Conservation (phyloP, 2,113 vertebrate genomes). For the Antigone vipio region DNA sequence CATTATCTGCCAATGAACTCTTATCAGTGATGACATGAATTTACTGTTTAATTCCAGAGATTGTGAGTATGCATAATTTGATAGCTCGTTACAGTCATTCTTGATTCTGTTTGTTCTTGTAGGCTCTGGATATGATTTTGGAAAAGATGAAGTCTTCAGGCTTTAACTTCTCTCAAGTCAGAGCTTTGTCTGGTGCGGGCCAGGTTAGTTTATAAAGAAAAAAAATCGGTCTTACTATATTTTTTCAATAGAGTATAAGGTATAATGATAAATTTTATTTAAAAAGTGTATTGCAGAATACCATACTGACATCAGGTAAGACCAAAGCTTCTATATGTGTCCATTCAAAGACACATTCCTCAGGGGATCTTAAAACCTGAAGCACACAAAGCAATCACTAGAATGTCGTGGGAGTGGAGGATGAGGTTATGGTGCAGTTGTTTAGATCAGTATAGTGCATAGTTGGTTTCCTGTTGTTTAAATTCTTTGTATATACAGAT, state of each 20-base stretch:
- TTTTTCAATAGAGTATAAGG: not conserved
- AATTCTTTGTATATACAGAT: not conserved
- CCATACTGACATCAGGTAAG: not conserved
- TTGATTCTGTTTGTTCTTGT: conserved; percentile 40
- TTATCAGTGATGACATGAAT: not conserved
- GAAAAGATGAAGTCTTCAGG: conserved; percentile 85
- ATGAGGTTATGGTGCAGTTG: not conserved
- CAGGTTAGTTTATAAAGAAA: conserved; percentile 79
- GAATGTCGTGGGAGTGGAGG: not conserved
- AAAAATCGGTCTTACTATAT: not conserved
- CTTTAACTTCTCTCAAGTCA: conserved; percentile 85
- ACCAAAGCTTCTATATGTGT: not conserved
- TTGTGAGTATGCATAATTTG: not conserved
- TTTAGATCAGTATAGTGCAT: not conserved
- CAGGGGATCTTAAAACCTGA: not conserved
- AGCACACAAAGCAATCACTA: not conserved
- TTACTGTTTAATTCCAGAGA: not conserved
- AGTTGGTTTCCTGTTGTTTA: not conserved
- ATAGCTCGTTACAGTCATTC: not conserved
- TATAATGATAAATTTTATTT: not conserved
- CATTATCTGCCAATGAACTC: conserved; percentile 3
- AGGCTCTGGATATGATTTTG: conserved; percentile 91
- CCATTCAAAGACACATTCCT: not conserved
- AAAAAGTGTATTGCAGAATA: not conserved
- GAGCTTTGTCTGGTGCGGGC: conserved; percentile 89